phyloP scores from a whole-genome alignment of 37 sponge, comb jelly and placozoan species.

The Theonella swinhoei region DNA sequence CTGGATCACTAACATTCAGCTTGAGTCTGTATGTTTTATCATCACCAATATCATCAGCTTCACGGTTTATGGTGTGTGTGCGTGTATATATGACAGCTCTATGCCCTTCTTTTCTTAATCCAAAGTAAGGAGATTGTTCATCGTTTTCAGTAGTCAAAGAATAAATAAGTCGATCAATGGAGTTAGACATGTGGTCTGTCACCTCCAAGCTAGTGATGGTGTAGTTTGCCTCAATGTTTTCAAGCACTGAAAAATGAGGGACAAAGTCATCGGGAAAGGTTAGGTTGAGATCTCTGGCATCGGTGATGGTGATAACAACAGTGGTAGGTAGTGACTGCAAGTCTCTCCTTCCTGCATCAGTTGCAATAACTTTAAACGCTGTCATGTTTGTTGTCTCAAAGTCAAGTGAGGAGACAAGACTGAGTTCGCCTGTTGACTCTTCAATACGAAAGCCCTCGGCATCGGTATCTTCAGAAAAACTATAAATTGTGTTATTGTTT shows the following conservation, averaged over 20 bases:
- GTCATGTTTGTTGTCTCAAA: slow-evolving; percentile 10
- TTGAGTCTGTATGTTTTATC: background rate
- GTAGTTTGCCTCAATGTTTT: slow-evolving; percentile 8
- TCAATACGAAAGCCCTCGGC: slow-evolving; percentile 13
- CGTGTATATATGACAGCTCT: background rate
- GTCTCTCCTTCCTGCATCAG: slow-evolving; percentile 7
- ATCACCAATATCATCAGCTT: background rate
- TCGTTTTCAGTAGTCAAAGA: background rate
- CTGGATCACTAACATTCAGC: background rate
- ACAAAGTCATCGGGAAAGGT: slow-evolving; percentile 23
- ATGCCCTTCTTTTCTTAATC: background rate
- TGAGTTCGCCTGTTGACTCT: slow-evolving; percentile 22
- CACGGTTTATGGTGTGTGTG: slow-evolving; percentile 9
- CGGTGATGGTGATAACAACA: slow-evolving; percentile 2
- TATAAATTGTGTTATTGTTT: slow-evolving; percentile 35
- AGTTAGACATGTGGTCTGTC: background rate
- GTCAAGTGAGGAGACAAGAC: slow-evolving; percentile 33
- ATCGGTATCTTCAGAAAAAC: background rate
- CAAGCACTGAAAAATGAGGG: background rate
- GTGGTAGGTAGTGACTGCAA: background rate
- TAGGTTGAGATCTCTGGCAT: slow-evolving; percentile 15
- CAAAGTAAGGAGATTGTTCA: slow-evolving; percentile 13
- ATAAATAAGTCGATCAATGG: background rate
- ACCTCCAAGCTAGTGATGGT: slow-evolving; percentile 21
- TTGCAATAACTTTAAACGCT: slow-evolving; percentile 20